Percentiles rank a stretch among this genome's conserved stretches.
Evolutionary conservation across 1,140 invertebrate genomes (phyloP).

Genomic region (Rhynchophorus ferrugineus): DNA sequence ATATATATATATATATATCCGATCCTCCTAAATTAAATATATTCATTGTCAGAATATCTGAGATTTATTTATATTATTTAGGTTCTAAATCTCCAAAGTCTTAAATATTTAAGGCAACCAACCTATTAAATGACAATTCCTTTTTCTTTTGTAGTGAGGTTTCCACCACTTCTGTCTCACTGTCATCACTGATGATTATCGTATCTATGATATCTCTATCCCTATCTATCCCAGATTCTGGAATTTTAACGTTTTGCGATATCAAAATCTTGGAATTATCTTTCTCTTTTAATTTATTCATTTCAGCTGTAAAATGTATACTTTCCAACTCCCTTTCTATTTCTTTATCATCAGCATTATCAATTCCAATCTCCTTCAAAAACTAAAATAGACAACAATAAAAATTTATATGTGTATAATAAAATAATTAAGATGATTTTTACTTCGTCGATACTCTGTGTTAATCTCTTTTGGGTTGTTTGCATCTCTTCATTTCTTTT

Average conservation of each 20-base stretch:
- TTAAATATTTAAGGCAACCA: no score
- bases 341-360: conserved; percentile 10
- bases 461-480: conserved; percentile 4
- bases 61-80: no score
- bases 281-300: background rate
- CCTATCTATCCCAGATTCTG: background rate
- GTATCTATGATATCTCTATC: conserved; percentile 1
- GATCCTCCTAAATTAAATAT: no score
- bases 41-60: no score
- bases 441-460: no score
- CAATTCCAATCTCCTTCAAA: background rate
- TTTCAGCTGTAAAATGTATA: conserved; percentile 11
- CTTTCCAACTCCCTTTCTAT: conserved; percentile 11
- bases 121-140: background rate
- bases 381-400: background rate
- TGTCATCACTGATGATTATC: conserved; percentile 9
- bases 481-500: no score
- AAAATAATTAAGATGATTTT: background rate
- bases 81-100: no score
- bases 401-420: no score
- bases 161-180: conserved; percentile 31
- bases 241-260: conserved; percentile 24
- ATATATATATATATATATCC: no score
- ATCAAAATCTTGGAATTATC: conserved; percentile 14
- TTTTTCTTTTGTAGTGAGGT: conserved; percentile 30